Evolutionary conservation across 2,113 vertebrate genomes (phyloP), one percentile per base, ranked within the genome.

Genomic region (Grantiella picta): DNA sequence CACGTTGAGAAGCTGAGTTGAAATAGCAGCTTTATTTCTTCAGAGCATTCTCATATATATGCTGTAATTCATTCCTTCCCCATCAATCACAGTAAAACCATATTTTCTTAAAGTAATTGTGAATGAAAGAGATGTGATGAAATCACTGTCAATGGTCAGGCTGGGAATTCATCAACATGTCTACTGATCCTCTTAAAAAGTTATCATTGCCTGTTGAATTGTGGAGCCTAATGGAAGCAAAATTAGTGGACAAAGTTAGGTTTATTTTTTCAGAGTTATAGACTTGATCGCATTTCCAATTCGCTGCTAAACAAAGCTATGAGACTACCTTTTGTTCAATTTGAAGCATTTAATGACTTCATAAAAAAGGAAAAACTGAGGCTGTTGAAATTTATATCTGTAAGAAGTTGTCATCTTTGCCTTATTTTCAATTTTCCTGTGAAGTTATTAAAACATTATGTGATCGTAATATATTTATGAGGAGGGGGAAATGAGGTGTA

Each of bases 381-480:
- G 66, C 73, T 52, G 31, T 79, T 94, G 86, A 80, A 95, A 96
- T 96, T 94, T 96, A 95, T 96, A 92, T 68, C 90, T 59, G n/a
- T 68, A 93, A 94, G 78, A 95, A 94, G 78, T 95, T 96, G 87
- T 85, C 90, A 77, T 95, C 90, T 95, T 92, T 89, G 78, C 63
- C 93, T 95, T 95, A 94, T 94, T 96, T 96, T 95, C 94, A 96
- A 86, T 97, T 96, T 97, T 94, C 82, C 68, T 5, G 3, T 86
- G 77, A 91, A 92, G 92, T 94, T 96, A 96, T 95, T 96, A 97
- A 97, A 96, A 96, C 78, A 89, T 95, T 95, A 95, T 95, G 71
- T 90, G 94, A 78, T 94, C 29, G 1, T 96, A 93, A 96, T 94
- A 59, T 95, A 94, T 97, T 96, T 97, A 97, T 78, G 60, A 88